These are phyloP conservation scores for Drosophila dives DNA, from an alignment of 2,888 invertebrate genomes.

Conservation along the genomic window DNA sequence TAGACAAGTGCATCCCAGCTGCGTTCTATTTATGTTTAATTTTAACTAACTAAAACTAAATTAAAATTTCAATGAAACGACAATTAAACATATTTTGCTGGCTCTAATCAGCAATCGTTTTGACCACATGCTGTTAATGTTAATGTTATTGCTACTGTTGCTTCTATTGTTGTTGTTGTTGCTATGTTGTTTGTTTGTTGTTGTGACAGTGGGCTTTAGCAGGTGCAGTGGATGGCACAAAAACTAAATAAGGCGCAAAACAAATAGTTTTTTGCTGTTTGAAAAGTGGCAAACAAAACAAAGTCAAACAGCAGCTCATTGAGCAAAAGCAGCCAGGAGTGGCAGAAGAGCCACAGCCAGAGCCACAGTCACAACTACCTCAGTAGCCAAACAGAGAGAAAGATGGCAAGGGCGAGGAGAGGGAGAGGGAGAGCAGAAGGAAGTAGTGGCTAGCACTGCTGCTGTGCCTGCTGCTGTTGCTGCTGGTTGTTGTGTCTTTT, in stretches of 20 bases:
- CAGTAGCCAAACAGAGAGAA: conserved; percentile 45
- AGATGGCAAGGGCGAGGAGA: background rate
- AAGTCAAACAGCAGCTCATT: conserved; percentile 71
- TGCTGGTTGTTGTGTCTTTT: conserved; percentile 65
- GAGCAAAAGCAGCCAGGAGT: conserved; percentile 47
- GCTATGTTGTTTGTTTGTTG: conserved; percentile 5
- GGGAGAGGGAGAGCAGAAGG: conserved; percentile 17
- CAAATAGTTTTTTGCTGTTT: conserved; percentile 76
- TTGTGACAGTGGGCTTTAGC: conserved; percentile 42
- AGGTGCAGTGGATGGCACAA: conserved; percentile 65
- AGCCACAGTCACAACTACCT: conserved; percentile 2
- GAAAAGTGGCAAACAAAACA: conserved; percentile 67
- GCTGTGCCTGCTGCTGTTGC: conserved; percentile 7
- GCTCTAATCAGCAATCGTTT: conserved; percentile 29
- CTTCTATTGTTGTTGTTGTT: conserved; percentile 5
- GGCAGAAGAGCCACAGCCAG: background rate
- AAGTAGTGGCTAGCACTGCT: conserved; percentile 16
- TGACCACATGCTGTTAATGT: conserved; percentile 66
- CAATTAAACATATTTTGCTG: conserved; percentile 51
- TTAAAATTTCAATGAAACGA: conserved; percentile 49
- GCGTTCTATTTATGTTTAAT: background rate
- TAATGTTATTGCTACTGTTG: conserved; percentile 35
- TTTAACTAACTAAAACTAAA: conserved; percentile 6
- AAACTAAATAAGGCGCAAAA: conserved; percentile 75
- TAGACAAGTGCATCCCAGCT: background rate